These are phyloP conservation scores for Drosophila fuyamai DNA, from an alignment of 1,140 invertebrate genomes.

Conservation along the genomic window DNA sequence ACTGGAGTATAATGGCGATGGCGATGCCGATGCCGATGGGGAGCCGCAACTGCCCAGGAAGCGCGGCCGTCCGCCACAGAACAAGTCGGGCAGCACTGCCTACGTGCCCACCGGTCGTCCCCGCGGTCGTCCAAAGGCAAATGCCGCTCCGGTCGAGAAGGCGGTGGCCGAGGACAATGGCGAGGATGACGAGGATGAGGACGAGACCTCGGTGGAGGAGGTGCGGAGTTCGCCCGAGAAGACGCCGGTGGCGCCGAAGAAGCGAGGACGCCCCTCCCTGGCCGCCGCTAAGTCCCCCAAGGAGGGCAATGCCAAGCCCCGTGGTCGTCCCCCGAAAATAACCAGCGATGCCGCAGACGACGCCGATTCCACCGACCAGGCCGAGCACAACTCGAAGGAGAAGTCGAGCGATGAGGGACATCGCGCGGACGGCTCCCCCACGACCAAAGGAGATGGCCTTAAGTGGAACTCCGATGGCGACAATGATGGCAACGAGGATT, in stretches of 20 bases:
- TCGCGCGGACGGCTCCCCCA: not conserved
- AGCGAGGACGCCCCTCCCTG: constrained; percentile 52
- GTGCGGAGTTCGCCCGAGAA: constrained; percentile 9
- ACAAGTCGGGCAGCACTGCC: constrained; percentile 4
- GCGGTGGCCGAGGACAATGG: constrained; percentile 12
- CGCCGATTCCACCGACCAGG: constrained; percentile 34
- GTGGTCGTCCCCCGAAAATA: constrained; percentile 34
- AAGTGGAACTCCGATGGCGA: constrained; percentile 34
- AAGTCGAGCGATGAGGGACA: not conserved
- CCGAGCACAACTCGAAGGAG: constrained; percentile 26
- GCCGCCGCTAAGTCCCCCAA: constrained; percentile 3
- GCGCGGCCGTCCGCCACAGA: constrained; percentile 54
- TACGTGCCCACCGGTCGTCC: constrained; percentile 58
- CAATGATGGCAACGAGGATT: constrained; percentile 28
- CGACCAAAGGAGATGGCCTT: constrained; percentile 19
- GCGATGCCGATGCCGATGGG: not conserved
- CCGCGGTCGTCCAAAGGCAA: constrained; percentile 57
- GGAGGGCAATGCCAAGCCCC: constrained; percentile 17
- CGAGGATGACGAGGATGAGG: constrained; percentile 35
- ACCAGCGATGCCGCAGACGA: constrained; percentile 6
- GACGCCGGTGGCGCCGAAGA: constrained; percentile 41
- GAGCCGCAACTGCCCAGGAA: constrained; percentile 47
- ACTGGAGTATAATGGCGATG: constrained; percentile 43
- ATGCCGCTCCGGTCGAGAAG: constrained; percentile 4
- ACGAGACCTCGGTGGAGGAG: constrained; percentile 5